Conservation (phyloP, 2,113 vertebrate species). For the Lichenostomus cassidix region DNA sequence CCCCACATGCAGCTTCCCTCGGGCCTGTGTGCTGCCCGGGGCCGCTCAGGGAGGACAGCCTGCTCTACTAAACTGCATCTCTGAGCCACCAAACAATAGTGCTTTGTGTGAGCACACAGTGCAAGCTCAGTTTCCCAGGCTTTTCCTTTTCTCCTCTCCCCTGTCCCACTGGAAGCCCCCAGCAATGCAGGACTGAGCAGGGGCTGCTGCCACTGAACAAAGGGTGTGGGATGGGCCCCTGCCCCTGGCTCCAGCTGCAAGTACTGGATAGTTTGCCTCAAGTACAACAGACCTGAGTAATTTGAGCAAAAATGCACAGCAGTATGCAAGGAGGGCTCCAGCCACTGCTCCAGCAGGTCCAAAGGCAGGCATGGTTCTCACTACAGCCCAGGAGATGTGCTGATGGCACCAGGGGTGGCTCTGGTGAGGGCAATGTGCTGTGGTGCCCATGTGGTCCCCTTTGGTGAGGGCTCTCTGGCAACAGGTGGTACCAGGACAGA, state of each 20-base stretch:
- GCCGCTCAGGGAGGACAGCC: slow-evolving; percentile 58
- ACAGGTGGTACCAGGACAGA: neutral
- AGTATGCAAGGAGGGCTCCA: neutral
- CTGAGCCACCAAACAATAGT: slow-evolving; percentile 78
- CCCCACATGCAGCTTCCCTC: slow-evolving; percentile 50
- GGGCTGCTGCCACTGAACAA: slow-evolving; percentile 53
- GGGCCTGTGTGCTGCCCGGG: slow-evolving; percentile 37
- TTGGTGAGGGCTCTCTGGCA: fast-evolving
- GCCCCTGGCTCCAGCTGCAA: neutral
- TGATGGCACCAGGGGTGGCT: neutral
- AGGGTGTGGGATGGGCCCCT: neutral
- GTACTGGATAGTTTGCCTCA: neutral
- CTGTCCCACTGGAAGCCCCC: slow-evolving; percentile 64
- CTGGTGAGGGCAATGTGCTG: fast-evolving
- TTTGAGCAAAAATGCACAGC: neutral
- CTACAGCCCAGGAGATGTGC: neutral
- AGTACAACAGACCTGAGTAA: neutral
- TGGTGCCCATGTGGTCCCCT: fast-evolving
- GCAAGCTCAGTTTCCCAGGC: slow-evolving; percentile 84
- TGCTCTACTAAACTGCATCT: slow-evolving; percentile 72
- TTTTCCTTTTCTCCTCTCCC: slow-evolving; percentile 52
- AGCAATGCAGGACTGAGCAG: slow-evolving; percentile 20
- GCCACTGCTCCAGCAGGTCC: neutral
- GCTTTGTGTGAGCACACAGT: slow-evolving; percentile 81
- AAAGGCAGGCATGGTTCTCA: neutral